These are phyloP conservation scores for Oscheius sp. DNA, from an alignment of 2,888 invertebrate species.

Conservation along the genomic window DNA sequence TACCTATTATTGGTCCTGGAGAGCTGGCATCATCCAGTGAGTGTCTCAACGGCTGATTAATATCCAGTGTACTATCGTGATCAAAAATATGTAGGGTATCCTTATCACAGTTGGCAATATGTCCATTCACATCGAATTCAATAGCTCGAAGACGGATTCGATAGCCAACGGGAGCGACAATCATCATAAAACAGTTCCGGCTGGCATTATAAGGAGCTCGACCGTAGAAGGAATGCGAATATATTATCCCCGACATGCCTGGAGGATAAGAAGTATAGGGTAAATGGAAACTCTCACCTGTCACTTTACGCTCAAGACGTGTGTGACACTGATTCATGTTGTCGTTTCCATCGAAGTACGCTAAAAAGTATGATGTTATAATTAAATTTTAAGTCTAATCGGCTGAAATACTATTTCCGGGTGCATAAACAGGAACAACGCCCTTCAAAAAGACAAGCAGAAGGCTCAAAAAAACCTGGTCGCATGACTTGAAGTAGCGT, in stretches of 20 bases:
- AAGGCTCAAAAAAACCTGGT: too few relatives aligned
- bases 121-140: conserved; percentile 49
- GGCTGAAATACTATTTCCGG: too few relatives aligned
- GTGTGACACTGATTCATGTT: conserved; percentile 48
- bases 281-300: conserved; percentile 29
- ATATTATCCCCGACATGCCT: conserved; percentile 53
- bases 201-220: conserved; percentile 48
- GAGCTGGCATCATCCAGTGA: conserved; percentile 48
- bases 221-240: conserved; percentile 51
- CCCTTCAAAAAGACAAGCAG: too few relatives aligned
- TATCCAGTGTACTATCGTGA: conserved; percentile 52
- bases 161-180: conserved; percentile 53
- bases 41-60: conserved; percentile 33
- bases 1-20: conserved; percentile 56
- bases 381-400: too few relatives aligned
- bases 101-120: conserved; percentile 41
- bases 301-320: conserved; percentile 47
- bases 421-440: too few relatives aligned
- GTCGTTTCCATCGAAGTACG: conserved; percentile 53
- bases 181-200: conserved; percentile 52
- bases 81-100: conserved; percentile 57
- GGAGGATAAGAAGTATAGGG: neutral
- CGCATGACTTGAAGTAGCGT: too few relatives aligned
- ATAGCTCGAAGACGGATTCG: conserved; percentile 46
- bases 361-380: too few relatives aligned